phyloP scores from a whole-genome alignment of 2,113 vertebrate species.

The Bos indicus region DNA sequence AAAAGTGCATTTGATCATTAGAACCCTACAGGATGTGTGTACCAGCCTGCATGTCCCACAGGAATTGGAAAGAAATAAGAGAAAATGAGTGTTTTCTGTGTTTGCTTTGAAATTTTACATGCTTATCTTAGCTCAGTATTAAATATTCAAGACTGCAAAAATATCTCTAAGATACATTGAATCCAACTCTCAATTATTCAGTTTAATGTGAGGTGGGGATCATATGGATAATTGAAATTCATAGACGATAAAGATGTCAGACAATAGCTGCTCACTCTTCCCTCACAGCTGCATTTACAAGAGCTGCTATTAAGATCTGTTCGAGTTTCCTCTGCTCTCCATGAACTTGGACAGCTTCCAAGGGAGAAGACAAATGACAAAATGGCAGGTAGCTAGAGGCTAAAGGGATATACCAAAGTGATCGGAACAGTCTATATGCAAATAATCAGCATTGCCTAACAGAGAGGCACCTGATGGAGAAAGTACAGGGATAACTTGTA shows the following conservation, averaged over 20 bases:
- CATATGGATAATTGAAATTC: conserved; percentile 40
- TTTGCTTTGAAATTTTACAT: neutral
- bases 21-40: neutral
- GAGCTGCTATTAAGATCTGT: conserved; percentile 42
- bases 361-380: conserved; percentile 67
- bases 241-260: conserved; percentile 51
- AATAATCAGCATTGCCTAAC: neutral
- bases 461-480: neutral
- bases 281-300: conserved; percentile 33
- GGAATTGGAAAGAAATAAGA: neutral
- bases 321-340: conserved; percentile 23
- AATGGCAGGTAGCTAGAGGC: conserved; percentile 60
- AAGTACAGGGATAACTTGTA: neutral
- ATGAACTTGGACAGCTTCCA: conserved; percentile 61
- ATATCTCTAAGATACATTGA: neutral
- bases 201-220: neutral
- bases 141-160: neutral
- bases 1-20: conserved; percentile 31
- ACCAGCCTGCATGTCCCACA: neutral
- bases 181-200: neutral
- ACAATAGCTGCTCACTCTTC: conserved; percentile 15
- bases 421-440: conserved; percentile 8
- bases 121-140: neutral
- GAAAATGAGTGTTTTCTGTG: neutral
- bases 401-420: conserved; percentile 44